These are phyloP conservation scores for Mastigias papua DNA, from an alignment of 30 jellyfish, hydroid and myxozoan species.

Conservation along the genomic window DNA sequence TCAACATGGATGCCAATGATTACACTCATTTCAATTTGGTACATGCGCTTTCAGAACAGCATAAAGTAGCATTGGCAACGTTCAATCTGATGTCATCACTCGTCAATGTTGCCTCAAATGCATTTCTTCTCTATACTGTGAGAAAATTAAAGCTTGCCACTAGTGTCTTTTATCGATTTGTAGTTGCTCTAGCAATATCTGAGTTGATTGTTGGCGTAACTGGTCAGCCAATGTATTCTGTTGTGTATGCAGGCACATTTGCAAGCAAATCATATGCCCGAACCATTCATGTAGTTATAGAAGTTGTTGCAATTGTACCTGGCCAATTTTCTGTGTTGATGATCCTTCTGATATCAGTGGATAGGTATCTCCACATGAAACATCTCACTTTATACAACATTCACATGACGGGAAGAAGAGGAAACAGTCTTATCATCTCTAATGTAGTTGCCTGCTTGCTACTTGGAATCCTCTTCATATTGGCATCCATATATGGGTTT, in stretches of 20 bases:
- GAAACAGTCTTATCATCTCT: neutral
- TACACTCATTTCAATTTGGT: neutral
- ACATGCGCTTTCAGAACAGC: neutral
- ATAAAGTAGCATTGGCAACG: neutral
- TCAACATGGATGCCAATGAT: neutral
- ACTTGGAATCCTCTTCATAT: neutral
- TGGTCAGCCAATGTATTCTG: neutral
- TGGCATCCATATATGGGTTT: neutral
- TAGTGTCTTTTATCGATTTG: neutral
- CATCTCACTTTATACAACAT: neutral
- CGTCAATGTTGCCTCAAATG: neutral
- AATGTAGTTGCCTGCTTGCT: neutral
- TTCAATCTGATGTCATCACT: neutral
- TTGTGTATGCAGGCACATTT: neutral
- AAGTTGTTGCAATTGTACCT: neutral
- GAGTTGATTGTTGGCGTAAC: neutral
- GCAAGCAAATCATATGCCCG: neutral
- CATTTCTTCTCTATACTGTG: neutral
- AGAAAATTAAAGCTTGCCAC: neutral
- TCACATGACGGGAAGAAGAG: conserved; percentile 14
- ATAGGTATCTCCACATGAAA: conserved; percentile 14
- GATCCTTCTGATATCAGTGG: neutral
- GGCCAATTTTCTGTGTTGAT: conserved; percentile 1
- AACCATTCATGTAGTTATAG: neutral
- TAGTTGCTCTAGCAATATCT: neutral